A percentile compares a stretch with the other conserved stretches of the same genome.
Evolutionary conservation across 2,888 invertebrate species (phyloP).

Genomic region (Amblyjoppa proteus): DNA sequence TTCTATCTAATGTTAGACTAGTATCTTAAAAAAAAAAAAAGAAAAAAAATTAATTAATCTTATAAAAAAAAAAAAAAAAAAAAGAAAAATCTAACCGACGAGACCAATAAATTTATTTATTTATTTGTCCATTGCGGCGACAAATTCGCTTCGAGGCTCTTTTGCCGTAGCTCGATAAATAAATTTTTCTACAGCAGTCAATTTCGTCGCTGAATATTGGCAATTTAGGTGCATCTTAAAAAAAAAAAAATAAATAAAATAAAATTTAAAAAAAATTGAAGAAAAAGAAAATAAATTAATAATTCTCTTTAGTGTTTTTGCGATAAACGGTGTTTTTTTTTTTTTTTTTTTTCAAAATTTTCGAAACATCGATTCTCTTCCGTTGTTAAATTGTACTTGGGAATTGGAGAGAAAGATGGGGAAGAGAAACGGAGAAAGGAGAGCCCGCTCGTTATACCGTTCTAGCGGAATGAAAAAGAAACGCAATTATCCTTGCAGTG

Average conservation of each 20-base stretch:
- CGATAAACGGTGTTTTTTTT: not conserved
- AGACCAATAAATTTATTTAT: conserved; percentile 53
- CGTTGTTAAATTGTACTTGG: not conserved
- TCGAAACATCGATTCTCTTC: not conserved
- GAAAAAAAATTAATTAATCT: conserved; percentile 16
- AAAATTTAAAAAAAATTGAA: too few species aligned
- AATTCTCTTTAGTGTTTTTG: not conserved
- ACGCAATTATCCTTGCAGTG: conserved; percentile 14
- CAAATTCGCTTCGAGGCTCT: not conserved
- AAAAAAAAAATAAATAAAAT: not conserved
- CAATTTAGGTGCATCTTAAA: not conserved
- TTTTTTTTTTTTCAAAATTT: not conserved
- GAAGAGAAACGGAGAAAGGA: conserved; percentile 14
- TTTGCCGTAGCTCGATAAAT: too few species aligned
- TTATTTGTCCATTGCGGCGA: conserved; percentile 11
- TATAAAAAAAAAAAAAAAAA: conserved; percentile 16
- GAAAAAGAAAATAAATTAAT: too few species aligned
- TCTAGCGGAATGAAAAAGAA: conserved; percentile 23
- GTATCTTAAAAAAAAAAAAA: conserved; percentile 45
- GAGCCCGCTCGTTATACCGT: conserved; percentile 17
- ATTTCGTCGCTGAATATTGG: too few species aligned
- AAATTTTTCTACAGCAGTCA: too few species aligned
- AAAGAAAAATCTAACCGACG: not conserved
- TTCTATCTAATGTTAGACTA: conserved; percentile 58
- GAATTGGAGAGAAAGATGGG: not conserved